These are phyloP conservation scores for Hirtodrosophila trivittata DNA, from an alignment of 2,888 invertebrate genomes.

Conservation along the genomic window DNA sequence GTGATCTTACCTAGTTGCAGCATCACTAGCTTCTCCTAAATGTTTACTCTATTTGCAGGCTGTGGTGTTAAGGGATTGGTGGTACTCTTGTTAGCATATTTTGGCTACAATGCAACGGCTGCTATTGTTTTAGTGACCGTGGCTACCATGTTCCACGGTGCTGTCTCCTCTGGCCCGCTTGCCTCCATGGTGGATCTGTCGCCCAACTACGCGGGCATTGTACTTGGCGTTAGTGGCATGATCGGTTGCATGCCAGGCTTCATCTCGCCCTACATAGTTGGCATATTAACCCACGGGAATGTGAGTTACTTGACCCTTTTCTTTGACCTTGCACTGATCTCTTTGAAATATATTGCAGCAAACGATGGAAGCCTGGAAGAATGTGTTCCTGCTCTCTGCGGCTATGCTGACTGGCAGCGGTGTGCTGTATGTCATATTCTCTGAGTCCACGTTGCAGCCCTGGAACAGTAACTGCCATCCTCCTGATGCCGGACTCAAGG, in stretches of 20 bases:
- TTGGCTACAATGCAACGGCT: slow-evolving; percentile 86
- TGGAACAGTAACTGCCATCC: slow-evolving; percentile 85
- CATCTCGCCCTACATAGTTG: slow-evolving; percentile 87
- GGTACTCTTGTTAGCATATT: slow-evolving; percentile 86
- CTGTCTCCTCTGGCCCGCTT: slow-evolving; percentile 87
- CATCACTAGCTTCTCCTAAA: neutral
- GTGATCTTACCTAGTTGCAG: slow-evolving; percentile 47
- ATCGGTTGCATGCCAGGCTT: slow-evolving; percentile 86
- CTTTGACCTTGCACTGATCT: too few relatives aligned
- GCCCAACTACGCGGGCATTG: slow-evolving; percentile 86
- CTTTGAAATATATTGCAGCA: slow-evolving; percentile 83
- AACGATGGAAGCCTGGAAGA: slow-evolving; percentile 86
- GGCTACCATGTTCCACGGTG: slow-evolving; percentile 88
- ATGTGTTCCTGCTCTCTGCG: slow-evolving; percentile 86
- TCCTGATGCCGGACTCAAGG: slow-evolving; percentile 68
- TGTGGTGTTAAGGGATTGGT: slow-evolving; percentile 87
- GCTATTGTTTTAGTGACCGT: slow-evolving; percentile 87
- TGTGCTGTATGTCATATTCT: slow-evolving; percentile 85
- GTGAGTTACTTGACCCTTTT: slow-evolving; percentile 84
- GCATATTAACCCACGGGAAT: slow-evolving; percentile 86
- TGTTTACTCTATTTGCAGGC: slow-evolving; percentile 79
- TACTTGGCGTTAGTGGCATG: slow-evolving; percentile 87
- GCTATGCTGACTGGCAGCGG: slow-evolving; percentile 85
- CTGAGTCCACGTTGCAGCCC: slow-evolving; percentile 85
- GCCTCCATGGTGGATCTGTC: slow-evolving; percentile 88